Evolutionary conservation across 2,797 vertebrate species (phyloP).

Genomic region (Cirrhinus molitorella): DNA sequence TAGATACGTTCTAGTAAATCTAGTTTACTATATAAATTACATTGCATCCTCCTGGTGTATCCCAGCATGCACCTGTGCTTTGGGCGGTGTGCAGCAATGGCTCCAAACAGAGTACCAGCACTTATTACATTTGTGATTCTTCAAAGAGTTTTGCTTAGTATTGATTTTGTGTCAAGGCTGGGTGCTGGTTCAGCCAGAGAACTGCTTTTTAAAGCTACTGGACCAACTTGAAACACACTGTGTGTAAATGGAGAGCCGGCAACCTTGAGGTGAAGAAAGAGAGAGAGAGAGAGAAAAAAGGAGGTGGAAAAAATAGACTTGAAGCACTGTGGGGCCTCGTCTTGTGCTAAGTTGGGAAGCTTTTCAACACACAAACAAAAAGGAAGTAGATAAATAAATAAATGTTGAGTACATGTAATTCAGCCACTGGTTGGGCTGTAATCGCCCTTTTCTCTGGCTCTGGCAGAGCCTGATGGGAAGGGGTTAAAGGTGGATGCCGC

Average conservation of each 20-base stretch:
- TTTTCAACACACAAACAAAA: constrained; percentile 66
- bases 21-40: constrained; percentile 56
- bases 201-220: constrained; percentile 84
- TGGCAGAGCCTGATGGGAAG: constrained; percentile 46
- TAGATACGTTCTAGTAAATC: constrained; percentile 1
- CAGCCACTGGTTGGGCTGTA: constrained; percentile 30
- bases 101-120: constrained; percentile 63
- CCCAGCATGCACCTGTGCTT: constrained; percentile 55
- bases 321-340: constrained; percentile 44
- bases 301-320: constrained; percentile 19
- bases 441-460: constrained; percentile 20
- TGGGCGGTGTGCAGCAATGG: constrained; percentile 51
- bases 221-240: constrained; percentile 80
- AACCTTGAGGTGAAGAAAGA: constrained; percentile 79
- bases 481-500: constrained; percentile 39
- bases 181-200: constrained; percentile 84
- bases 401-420: constrained; percentile 43
- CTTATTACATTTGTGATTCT: constrained; percentile 87
- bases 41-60: constrained; percentile 54
- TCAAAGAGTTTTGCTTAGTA: constrained; percentile 87
- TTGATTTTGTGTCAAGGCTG: constrained; percentile 89
- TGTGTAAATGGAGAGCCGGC: constrained; percentile 77
- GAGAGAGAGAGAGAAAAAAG: constrained; percentile 34
- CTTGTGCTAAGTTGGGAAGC: constrained; percentile 69
- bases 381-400: constrained; percentile 74